phyloP scores from a whole-genome alignment of 2,888 invertebrate species.

The Eupithecia inturbata region DNA sequence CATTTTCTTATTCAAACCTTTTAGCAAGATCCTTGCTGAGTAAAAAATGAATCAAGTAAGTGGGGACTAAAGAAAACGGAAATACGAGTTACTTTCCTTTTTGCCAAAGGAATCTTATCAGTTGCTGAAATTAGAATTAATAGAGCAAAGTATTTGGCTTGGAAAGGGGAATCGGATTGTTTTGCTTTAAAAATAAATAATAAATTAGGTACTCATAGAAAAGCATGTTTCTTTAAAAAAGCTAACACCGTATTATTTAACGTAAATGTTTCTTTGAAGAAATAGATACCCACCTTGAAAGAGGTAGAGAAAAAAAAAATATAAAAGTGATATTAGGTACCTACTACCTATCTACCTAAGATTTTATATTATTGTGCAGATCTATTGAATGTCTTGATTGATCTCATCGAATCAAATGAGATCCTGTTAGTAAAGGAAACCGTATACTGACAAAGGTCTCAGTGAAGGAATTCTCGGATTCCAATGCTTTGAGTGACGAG shows the following conservation, averaged over 20 bases:
- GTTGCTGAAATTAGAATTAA: constrained; percentile 32
- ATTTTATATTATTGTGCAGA: not conserved
- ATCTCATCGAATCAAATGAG: not conserved
- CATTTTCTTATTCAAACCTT: constrained; percentile 48
- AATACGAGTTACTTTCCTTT: constrained; percentile 30
- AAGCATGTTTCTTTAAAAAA: not conserved
- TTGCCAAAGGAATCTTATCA: constrained; percentile 17
- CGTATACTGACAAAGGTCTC: not conserved
- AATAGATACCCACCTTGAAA: not conserved
- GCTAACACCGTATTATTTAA: not conserved
- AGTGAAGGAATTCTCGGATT: not conserved
- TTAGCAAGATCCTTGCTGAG: constrained; percentile 24
- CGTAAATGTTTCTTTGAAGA: not conserved
- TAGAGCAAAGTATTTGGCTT: constrained; percentile 23
- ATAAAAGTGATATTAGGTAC: not conserved
- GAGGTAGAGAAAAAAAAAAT: not conserved
- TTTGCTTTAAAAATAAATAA: constrained; percentile 18
- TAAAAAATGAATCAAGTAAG: constrained; percentile 32
- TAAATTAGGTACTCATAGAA: not conserved
- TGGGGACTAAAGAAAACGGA: constrained; percentile 17
- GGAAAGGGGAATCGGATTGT: constrained; percentile 19
- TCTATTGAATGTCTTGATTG: not conserved
- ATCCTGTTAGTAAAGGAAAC: not conserved
- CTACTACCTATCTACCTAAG: not conserved
- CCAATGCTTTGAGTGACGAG: not conserved